Conservation (phyloP, 2,888 invertebrate species). For the Diadegma fenestrale region DNA sequence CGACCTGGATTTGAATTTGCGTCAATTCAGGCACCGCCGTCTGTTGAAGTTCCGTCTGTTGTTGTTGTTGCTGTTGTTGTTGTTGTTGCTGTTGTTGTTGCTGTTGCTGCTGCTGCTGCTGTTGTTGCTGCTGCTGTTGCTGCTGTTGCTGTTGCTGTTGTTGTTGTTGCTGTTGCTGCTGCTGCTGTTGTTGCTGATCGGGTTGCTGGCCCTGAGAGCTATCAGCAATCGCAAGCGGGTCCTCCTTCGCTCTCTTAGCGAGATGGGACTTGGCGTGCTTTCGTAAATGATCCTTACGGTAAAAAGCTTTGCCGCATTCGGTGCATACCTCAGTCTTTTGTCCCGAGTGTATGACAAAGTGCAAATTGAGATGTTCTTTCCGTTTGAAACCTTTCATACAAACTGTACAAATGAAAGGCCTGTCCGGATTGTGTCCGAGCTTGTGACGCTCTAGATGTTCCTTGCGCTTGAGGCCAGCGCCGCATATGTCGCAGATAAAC, state of each 20-base stretch:
- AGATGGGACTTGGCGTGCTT: conserved; percentile 93
- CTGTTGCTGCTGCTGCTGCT: conserved; percentile 76
- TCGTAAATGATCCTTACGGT: conserved; percentile 92
- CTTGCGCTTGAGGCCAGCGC: conserved; percentile 91
- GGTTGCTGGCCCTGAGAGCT: conserved; percentile 81
- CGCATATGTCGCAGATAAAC: conserved; percentile 92
- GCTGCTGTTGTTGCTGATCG: conserved; percentile 78
- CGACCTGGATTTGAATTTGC: conserved; percentile 80
- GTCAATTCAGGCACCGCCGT: conserved; percentile 77
- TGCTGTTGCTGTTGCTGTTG: conserved; percentile 77
- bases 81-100: conserved; percentile 80
- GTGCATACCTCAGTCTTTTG: conserved; percentile 93
- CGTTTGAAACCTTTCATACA: conserved; percentile 93
- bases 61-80: conserved; percentile 80
- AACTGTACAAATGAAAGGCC: conserved; percentile 92
- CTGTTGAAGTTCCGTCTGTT: conserved; percentile 77
- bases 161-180: conserved; percentile 65
- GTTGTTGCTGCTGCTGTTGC: conserved; percentile 76
- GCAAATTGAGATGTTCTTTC: conserved; percentile 93
- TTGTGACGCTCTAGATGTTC: conserved; percentile 93
- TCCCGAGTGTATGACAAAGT: conserved; percentile 94
- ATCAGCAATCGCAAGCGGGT: conserved; percentile 82
- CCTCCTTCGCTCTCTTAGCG: conserved; percentile 91
- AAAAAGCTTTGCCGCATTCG: conserved; percentile 92
- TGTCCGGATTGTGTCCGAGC: conserved; percentile 92